phyloP scores from a whole-genome alignment of 2,797 vertebrate species.

The Acanthurus leucopareius region DNA sequence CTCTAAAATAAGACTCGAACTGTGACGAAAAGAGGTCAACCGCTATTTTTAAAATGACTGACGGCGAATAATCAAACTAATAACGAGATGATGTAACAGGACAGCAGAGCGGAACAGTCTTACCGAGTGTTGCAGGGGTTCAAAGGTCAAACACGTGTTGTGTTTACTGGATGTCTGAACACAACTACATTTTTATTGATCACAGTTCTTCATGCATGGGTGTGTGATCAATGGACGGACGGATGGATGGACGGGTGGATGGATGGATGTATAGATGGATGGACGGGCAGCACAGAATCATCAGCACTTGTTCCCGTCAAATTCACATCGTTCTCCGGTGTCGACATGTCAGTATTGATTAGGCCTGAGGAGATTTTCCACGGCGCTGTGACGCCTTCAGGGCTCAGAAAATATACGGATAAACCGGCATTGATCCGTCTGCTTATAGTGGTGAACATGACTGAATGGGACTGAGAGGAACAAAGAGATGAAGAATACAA shows the following conservation, averaged over 20 bases:
- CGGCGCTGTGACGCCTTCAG: slow-evolving; percentile 3
- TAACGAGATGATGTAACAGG: background rate
- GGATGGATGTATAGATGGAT: too few relatives aligned
- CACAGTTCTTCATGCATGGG: background rate
- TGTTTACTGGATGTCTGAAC: background rate
- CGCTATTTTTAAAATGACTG: slow-evolving; percentile 37
- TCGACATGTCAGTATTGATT: slow-evolving; percentile 39
- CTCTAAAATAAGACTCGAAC: slow-evolving; percentile 17
- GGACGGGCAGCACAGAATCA: background rate
- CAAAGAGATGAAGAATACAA: background rate
- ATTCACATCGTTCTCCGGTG: background rate
- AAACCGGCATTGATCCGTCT: background rate
- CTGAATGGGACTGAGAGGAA: background rate
- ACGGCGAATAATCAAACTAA: slow-evolving; percentile 9
- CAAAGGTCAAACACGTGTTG: background rate
- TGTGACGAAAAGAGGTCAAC: slow-evolving; percentile 25
- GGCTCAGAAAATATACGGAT: slow-evolving; percentile 17
- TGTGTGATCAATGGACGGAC: background rate
- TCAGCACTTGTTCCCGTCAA: background rate
- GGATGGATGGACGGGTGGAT: background rate
- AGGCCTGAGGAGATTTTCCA: slow-evolving; percentile 45
- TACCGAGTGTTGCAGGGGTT: background rate
- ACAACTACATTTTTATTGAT: slow-evolving; percentile 15
- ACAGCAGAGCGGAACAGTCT: background rate
- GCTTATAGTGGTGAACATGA: background rate